Conservation (phyloP, 2,888 invertebrate species). For the Drosophila merina region DNA sequence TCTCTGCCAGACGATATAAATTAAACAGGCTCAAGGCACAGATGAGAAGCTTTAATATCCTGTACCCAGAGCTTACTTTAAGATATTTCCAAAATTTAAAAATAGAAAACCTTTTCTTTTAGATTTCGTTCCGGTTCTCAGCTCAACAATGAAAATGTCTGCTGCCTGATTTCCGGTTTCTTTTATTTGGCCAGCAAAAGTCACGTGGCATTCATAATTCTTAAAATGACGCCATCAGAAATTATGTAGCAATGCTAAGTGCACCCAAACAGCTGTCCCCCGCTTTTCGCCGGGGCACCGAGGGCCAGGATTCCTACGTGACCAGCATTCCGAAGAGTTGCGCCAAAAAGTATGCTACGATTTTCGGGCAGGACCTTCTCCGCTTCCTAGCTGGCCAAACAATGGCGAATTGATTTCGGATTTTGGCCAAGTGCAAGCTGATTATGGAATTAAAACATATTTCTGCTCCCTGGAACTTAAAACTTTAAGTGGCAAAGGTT, state of each 20-base stretch:
- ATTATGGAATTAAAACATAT: constrained; percentile 76
- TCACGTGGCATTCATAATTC: constrained; percentile 83
- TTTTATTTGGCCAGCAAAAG: constrained; percentile 67
- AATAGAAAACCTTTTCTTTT: background rate
- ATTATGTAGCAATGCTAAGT: constrained; percentile 73
- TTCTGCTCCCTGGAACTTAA: constrained; percentile 57
- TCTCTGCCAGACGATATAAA: constrained; percentile 69
- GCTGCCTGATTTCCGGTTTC: constrained; percentile 22
- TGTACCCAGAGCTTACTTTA: constrained; percentile 34
- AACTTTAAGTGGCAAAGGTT: constrained; percentile 77
- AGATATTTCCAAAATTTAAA: constrained; percentile 13
- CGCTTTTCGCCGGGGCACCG: background rate
- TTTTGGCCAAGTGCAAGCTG: constrained; percentile 59
- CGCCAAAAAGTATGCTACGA: constrained; percentile 59
- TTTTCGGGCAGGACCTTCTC: constrained; percentile 14
- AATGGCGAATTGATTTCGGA: constrained; percentile 71
- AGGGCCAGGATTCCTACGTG: constrained; percentile 56
- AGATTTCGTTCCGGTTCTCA: background rate
- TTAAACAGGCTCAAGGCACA: constrained; percentile 47
- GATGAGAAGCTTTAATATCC: background rate
- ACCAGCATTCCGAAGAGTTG: constrained; percentile 65
- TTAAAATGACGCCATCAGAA: constrained; percentile 80
- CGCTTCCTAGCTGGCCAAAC: constrained; percentile 32
- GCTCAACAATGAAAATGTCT: constrained; percentile 2
- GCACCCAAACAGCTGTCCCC: constrained; percentile 59